Evolutionary conservation across 2,888 invertebrate genomes (phyloP).

Genomic region (Lissonota sp.): DNA sequence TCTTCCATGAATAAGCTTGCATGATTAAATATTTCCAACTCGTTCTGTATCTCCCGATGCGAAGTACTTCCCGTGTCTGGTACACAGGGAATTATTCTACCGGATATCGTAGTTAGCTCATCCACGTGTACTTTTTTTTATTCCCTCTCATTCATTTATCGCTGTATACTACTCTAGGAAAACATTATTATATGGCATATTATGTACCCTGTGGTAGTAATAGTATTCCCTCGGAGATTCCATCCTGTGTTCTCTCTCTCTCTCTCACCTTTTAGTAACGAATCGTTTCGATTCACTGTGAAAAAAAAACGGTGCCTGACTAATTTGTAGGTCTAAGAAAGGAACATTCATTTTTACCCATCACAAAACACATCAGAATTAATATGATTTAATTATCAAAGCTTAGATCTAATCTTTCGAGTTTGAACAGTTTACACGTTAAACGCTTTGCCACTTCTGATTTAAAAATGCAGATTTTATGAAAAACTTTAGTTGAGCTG

Average conservation of each 20-base stretch:
- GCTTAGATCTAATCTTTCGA: not conserved
- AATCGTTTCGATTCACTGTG: constrained; percentile 42
- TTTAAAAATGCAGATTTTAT: not conserved
- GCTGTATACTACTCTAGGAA: not conserved
- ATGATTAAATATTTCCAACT: constrained; percentile 39
- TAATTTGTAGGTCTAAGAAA: constrained; percentile 61
- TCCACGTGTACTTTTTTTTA: constrained; percentile 53
- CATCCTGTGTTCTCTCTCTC: constrained; percentile 55
- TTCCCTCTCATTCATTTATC: constrained; percentile 31
- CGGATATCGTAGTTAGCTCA: constrained; percentile 25
- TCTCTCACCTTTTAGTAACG: constrained; percentile 42
- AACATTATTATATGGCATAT: constrained; percentile 1
- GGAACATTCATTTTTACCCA: not conserved
- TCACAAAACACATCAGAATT: not conserved
- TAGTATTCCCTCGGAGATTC: constrained; percentile 44
- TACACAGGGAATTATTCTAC: constrained; percentile 1
- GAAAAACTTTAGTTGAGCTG: not conserved
- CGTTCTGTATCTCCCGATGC: not conserved
- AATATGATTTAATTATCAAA: not conserved
- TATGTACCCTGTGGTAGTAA: constrained; percentile 8
- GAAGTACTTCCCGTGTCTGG: not conserved
- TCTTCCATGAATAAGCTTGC: constrained; percentile 29
- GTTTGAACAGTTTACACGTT: not conserved
- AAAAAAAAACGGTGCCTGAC: constrained; percentile 15
- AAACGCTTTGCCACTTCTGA: not conserved